Evolutionary conservation across 2,113 vertebrate species (phyloP).

Genomic region (Oreochromis niloticus): DNA sequence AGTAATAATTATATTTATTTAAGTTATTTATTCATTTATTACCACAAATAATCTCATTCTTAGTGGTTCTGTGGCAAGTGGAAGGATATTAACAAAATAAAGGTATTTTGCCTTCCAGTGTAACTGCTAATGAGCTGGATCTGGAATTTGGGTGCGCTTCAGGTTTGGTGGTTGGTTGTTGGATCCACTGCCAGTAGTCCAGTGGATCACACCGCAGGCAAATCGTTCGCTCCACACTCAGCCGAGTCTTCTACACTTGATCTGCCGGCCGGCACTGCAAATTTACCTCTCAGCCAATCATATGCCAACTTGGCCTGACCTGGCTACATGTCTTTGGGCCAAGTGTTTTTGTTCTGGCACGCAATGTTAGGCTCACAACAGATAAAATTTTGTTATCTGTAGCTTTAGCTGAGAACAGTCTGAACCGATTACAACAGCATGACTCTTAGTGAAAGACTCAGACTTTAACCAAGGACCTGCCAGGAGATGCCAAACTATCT

Average conservation of each 20-base stretch:
- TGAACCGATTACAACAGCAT: neutral
- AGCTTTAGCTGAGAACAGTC: neutral
- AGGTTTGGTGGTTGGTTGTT: neutral
- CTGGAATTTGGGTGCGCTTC: neutral
- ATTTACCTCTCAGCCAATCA: neutral
- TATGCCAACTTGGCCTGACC: neutral
- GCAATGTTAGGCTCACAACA: neutral
- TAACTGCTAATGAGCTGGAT: rapidly evolving
- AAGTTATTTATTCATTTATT: neutral
- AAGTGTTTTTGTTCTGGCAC: neutral
- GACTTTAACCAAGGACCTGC: neutral
- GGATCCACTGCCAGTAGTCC: neutral
- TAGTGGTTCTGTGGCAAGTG: rapidly evolving
- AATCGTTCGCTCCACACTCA: neutral
- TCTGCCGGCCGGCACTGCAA: neutral
- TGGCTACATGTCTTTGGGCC: rapidly evolving
- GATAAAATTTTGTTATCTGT: rapidly evolving
- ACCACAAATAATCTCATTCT: rapidly evolving
- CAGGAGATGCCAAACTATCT: neutral
- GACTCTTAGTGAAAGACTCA: neutral
- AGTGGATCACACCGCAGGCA: neutral
- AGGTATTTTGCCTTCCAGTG: neutral
- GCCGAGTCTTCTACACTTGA: neutral
- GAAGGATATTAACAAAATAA: neutral
- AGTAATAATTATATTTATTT: neutral